A percentile compares a stretch with the other conserved stretches of the same genome.
These are phyloP conservation scores for Alcis repandata DNA, from an alignment of 2,888 invertebrate species.

Conservation along the genomic window DNA sequence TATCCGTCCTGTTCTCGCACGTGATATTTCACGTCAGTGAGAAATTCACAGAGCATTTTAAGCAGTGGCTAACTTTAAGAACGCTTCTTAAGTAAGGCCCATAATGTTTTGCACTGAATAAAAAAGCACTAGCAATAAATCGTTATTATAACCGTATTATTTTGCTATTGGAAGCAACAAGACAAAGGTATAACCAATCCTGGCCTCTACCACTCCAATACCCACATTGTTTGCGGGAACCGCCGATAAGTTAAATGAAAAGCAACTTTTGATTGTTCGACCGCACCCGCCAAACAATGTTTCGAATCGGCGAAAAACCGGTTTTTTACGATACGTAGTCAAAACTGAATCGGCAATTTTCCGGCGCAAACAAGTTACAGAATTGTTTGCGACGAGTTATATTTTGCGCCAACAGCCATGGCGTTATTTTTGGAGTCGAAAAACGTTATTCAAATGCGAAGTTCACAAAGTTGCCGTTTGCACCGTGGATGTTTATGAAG, in stretches of 20 bases:
- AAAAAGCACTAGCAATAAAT: conserved; percentile 21
- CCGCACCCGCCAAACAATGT: conserved; percentile 54
- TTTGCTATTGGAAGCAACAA: conserved; percentile 52
- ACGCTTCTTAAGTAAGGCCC: too few species aligned
- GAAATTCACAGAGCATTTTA: too few species aligned
- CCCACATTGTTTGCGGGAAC: conserved; percentile 64
- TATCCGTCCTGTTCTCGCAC: too few species aligned
- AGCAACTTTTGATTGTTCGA: conserved; percentile 73
- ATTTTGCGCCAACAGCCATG: conserved; percentile 33
- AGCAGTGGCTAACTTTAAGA: too few species aligned
- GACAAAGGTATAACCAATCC: conserved; percentile 74
- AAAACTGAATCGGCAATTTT: conserved; percentile 56
- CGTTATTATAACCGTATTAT: conserved; percentile 36
- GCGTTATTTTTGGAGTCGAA: conserved; percentile 27
- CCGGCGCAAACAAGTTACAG: conserved; percentile 54
- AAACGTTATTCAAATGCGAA: conserved; percentile 24
- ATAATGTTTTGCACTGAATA: background rate
- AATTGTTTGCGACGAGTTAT: conserved; percentile 47
- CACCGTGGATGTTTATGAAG: conserved; percentile 26
- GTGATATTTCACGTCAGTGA: too few species aligned
- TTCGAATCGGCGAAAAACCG: conserved; percentile 48
- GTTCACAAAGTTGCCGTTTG: conserved; percentile 25
- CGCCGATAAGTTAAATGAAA: conserved; percentile 74
- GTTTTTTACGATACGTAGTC: conserved; percentile 47
- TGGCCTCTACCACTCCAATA: conserved; percentile 56